phyloP scores from a whole-genome alignment of 1,140 invertebrate genomes.

The Drosophila nasuta region DNA sequence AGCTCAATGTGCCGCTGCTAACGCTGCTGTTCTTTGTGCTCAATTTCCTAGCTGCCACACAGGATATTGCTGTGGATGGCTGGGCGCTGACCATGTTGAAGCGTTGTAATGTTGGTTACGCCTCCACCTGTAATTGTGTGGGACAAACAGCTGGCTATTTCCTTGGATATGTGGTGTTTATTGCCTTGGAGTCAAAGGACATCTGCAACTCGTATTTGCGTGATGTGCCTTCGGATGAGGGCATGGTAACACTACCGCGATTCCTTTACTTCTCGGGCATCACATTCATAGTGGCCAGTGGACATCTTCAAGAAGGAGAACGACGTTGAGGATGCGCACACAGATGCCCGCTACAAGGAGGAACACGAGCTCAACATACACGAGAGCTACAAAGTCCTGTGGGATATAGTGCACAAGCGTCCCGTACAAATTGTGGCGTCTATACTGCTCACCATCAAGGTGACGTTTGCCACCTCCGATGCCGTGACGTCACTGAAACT shows the following conservation, averaged over 20 bases:
- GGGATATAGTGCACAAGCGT: slow-evolving; percentile 93
- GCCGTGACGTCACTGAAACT: slow-evolving; percentile 97
- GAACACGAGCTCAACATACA: slow-evolving; percentile 88
- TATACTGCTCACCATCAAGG: slow-evolving; percentile 96
- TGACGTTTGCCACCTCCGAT: slow-evolving; percentile 98
- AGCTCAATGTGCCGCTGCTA: slow-evolving; percentile 93
- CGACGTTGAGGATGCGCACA: slow-evolving; percentile 81
- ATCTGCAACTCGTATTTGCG: slow-evolving; percentile 98
- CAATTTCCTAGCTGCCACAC: slow-evolving; percentile 98
- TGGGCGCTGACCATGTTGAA: slow-evolving; percentile 99
- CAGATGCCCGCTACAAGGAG: slow-evolving; percentile 83
- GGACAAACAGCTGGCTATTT: slow-evolving; percentile 99
- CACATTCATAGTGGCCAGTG: slow-evolving; percentile 94
- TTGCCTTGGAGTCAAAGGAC: slow-evolving; percentile 97
- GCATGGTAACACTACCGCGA: slow-evolving; percentile 94
- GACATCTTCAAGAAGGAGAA: slow-evolving; percentile 96
- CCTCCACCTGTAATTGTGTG: slow-evolving; percentile 99
- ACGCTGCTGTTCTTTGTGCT: slow-evolving; percentile 95
- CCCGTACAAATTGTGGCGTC: slow-evolving; percentile 91
- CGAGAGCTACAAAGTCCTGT: slow-evolving; percentile 94
- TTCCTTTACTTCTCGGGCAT: slow-evolving; percentile 98
- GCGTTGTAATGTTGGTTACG: slow-evolving; percentile 98
- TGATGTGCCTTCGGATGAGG: slow-evolving; percentile 88
- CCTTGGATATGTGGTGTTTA: slow-evolving; percentile 98
- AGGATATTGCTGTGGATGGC: slow-evolving; percentile 99